phyloP scores from a whole-genome alignment of 1,140 invertebrate genomes.

The Temnothorax longispinosus region DNA sequence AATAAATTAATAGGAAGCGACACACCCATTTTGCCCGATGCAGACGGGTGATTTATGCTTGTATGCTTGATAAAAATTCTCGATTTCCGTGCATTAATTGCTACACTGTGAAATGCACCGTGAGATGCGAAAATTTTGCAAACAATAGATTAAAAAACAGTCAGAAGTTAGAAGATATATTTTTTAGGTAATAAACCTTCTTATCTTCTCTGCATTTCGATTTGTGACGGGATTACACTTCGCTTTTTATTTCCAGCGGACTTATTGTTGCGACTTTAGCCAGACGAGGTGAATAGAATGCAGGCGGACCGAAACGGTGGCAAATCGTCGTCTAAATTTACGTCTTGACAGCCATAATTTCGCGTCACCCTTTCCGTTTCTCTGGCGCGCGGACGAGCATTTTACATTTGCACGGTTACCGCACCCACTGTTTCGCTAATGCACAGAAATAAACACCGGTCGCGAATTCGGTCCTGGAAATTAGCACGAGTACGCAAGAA shows the following conservation, averaged over 20 bases:
- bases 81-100: constrained; percentile 25
- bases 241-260: background rate
- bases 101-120: background rate
- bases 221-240: background rate
- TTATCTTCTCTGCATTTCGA: background rate
- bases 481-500: background rate
- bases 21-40: constrained; percentile 54
- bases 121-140: background rate
- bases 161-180: background rate
- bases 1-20: constrained; percentile 72
- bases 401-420: constrained; percentile 20
- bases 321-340: constrained; percentile 39
- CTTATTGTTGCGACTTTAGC: background rate
- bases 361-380: background rate
- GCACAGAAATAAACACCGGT: constrained; percentile 15
- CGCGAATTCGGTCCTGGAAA: background rate
- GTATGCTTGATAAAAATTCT: constrained; percentile 54
- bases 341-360: constrained; percentile 22
- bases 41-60: constrained; percentile 28
- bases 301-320: background rate
- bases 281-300: background rate
- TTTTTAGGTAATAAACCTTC: background rate
- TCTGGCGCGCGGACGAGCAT: background rate
- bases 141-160: background rate
- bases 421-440: constrained; percentile 16